Evolutionary conservation across 2,113 vertebrate genomes (phyloP).

Genomic region (Lagopus muta): DNA sequence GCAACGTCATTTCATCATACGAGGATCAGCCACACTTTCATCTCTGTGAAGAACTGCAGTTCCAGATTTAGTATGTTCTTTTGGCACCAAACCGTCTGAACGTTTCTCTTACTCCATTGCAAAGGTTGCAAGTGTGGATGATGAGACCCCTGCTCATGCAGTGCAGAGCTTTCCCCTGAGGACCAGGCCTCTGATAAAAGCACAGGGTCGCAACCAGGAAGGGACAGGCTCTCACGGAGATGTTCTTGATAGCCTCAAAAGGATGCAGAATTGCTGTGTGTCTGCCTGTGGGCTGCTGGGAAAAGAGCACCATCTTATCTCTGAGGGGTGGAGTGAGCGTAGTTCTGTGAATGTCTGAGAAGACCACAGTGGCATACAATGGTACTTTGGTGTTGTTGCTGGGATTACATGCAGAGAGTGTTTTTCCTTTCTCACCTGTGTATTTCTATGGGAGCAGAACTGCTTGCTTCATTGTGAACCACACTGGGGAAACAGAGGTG

Average conservation of each 20-base stretch:
- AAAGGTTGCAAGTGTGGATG: not conserved
- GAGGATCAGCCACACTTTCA: not conserved
- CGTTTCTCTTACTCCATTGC: fast-evolving
- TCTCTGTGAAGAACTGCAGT: not conserved
- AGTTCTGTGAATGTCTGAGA: not conserved
- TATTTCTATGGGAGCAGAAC: not conserved
- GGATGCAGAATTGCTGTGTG: not conserved
- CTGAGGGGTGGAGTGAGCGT: not conserved
- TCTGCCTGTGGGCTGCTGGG: not conserved
- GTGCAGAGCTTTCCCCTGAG: not conserved
- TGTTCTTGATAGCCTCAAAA: not conserved
- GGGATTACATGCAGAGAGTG: not conserved
- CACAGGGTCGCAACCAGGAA: not conserved
- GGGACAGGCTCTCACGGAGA: not conserved
- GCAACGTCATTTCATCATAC: not conserved
- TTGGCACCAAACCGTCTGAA: not conserved
- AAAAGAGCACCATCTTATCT: not conserved
- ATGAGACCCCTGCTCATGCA: not conserved
- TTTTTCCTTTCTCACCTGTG: not conserved
- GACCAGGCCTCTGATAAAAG: not conserved
- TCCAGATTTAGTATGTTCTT: not conserved
- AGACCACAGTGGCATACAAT: not conserved
- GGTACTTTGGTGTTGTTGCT: not conserved
- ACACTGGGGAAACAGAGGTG: not conserved
- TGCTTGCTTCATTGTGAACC: not conserved